Base-by-base conservation (phyloP, 2,888 invertebrate genomes). In the Cheilosia urbana region DNA sequence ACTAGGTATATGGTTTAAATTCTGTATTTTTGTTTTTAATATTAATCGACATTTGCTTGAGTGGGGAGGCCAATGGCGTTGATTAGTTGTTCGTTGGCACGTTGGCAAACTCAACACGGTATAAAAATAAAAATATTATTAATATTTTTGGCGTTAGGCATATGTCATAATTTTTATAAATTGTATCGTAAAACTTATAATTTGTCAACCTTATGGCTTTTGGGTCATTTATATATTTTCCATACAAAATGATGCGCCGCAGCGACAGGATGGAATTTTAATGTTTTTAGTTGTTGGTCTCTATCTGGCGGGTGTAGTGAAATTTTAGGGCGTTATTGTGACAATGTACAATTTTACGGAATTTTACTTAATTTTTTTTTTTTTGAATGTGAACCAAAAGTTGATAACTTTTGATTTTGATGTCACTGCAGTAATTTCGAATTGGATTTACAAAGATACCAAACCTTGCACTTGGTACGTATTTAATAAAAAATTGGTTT, bases 181-280 rank as follows among this genome's bases (percentile, higher is more conserved):
- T 73, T 34, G 57, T 45, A n/a, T 79, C 73, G 63, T 83, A 73
- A 73, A 83, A 63, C 49, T 30, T 73, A 78, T 73, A 83, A 83
- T 83, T 63, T 83, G 83, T 83, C 79, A 83, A 78, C 79, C 63
- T 83, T 57, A 66, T 68, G 78, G 57, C 62, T 78, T 76, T 55
- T 66, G 30, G 58, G 19, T 60, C 60, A 24, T 71, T n/a, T 58
- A 34, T 71, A 37, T 45, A 17, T 45, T 27, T 37, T 37, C 37
- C 37, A 37, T 40, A 68, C 2, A 24, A 42, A 55, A 68, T 30
- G 9, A 9, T 66, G 27, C 27, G 27, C 37, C 37, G 24, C 6
- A 40, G 45, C 4, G 19, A 13, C 3, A 13, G 15, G 15, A n/a
- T 21, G 49, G 3, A 51, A 49, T 65, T 9, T 21, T 9, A 49